Evolutionary conservation across 2,888 invertebrate species (phyloP).

Genomic region (Ornithoptera alexandrae): DNA sequence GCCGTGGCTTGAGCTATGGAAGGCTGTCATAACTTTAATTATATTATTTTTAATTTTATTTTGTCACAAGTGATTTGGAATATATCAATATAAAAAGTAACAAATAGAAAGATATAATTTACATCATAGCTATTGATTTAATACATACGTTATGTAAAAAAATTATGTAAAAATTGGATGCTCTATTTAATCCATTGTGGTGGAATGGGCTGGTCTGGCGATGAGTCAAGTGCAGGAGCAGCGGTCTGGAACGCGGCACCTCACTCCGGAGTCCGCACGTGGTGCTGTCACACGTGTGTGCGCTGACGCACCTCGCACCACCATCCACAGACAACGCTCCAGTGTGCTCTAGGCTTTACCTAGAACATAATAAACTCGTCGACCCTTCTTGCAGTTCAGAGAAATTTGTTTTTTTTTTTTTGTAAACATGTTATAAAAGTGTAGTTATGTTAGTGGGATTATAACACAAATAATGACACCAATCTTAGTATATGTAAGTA

Average conservation of each 20-base stretch:
- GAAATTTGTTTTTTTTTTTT: neutral
- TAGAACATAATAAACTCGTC: constrained; percentile 27
- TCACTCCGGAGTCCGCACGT: constrained; percentile 71
- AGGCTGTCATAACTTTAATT: neutral
- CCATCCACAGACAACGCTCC: constrained; percentile 33
- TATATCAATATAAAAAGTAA: neutral
- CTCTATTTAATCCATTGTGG: constrained; percentile 65
- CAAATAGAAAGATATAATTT: neutral
- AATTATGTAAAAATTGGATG: constrained; percentile 44
- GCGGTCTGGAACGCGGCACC: constrained; percentile 66
- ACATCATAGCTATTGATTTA: constrained; percentile 4
- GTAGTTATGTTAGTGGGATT: constrained; percentile 22
- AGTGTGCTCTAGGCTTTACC: constrained; percentile 41
- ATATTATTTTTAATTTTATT: neutral
- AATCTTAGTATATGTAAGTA: constrained; percentile 15
- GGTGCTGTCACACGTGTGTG: constrained; percentile 65
- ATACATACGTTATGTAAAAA: constrained; percentile 17
- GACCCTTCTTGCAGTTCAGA: constrained; percentile 32
- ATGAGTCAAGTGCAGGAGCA: constrained; percentile 75
- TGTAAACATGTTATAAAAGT: neutral
- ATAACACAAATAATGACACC: constrained; percentile 4
- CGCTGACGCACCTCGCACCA: constrained; percentile 51
- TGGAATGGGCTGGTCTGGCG: constrained; percentile 64
- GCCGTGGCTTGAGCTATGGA: neutral
- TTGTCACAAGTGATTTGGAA: neutral